Percentiles rank a stretch among this genome's conserved stretches.
phyloP scores from a whole-genome alignment of 2,888 invertebrate species.

The Amblyteles armatorius region DNA sequence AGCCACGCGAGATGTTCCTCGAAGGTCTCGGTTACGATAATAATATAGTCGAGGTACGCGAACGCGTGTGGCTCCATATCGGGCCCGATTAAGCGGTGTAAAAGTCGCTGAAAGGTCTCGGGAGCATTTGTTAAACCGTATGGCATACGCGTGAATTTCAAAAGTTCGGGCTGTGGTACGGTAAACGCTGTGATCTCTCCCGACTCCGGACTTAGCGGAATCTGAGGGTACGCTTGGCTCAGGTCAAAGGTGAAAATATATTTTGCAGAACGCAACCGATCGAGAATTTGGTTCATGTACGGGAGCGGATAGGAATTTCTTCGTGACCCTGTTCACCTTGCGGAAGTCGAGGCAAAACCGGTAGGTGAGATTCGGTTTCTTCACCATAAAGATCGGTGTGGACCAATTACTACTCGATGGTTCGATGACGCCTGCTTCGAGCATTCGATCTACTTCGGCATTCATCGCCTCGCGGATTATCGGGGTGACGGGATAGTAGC shows the following conservation, averaged over 20 bases:
- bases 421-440: background rate
- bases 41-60: conserved; percentile 36
- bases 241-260: conserved; percentile 62
- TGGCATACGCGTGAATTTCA: conserved; percentile 74
- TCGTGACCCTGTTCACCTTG: conserved; percentile 55
- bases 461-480: conserved; percentile 3
- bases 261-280: conserved; percentile 51
- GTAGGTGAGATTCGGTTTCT: conserved; percentile 57
- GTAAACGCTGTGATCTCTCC: conserved; percentile 75
- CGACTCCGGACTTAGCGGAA: conserved; percentile 59
- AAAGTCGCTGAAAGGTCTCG: conserved; percentile 74
- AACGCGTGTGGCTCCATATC: conserved; percentile 51
- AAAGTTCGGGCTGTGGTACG: conserved; percentile 72
- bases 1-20: conserved; percentile 68
- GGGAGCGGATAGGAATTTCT: conserved; percentile 68
- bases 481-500: conserved; percentile 27
- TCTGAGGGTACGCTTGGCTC: conserved; percentile 63
- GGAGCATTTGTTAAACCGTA: conserved; percentile 73
- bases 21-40: conserved; percentile 52
- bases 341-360: conserved; percentile 66
- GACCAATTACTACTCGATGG: background rate
- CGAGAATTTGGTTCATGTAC: conserved; percentile 55
- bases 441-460: conserved; percentile 1
- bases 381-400: conserved; percentile 55
- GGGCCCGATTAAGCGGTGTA: conserved; percentile 72